phyloP scores from a whole-genome alignment of 2,888 invertebrate species.

The Magallana nippona region DNA sequence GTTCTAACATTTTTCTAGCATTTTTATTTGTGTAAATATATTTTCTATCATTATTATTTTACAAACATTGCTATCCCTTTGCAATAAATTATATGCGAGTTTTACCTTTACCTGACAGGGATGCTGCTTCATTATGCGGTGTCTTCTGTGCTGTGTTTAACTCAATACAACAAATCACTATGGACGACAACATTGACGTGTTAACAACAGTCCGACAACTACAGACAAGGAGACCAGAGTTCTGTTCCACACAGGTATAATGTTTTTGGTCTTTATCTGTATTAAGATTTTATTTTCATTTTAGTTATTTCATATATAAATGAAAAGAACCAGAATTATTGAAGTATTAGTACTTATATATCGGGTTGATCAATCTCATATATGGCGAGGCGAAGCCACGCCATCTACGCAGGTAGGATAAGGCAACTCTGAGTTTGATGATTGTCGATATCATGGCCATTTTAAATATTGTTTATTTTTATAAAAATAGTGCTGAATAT shows the following conservation, averaged over 20 bases:
- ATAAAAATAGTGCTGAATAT: too few relatives aligned
- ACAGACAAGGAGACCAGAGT: conserved; percentile 24
- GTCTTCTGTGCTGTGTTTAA: conserved; percentile 4
- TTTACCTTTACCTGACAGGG: neutral
- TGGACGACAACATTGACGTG: conserved; percentile 25
- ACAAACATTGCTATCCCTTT: neutral
- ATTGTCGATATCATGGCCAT: too few relatives aligned
- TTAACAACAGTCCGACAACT: conserved; percentile 23
- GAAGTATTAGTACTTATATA: too few relatives aligned
- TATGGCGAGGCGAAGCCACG: too few relatives aligned
- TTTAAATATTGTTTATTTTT: too few relatives aligned
- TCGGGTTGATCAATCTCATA: too few relatives aligned
- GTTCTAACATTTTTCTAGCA: too few relatives aligned
- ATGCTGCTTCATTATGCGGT: neutral
- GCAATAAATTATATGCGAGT: neutral
- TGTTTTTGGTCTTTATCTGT: neutral
- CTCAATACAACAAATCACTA: neutral
- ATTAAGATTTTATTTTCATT: neutral
- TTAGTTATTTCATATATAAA: neutral
- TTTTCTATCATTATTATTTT: neutral
- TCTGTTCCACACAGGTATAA: conserved; percentile 4
- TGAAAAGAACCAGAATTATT: too few relatives aligned
- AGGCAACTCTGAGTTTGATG: too few relatives aligned
- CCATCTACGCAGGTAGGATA: too few relatives aligned
- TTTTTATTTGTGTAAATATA: too few relatives aligned